These are phyloP conservation scores for Tachyglossus aculeatus DNA, from an alignment of 2,797 vertebrate genomes.

Conservation along the genomic window DNA sequence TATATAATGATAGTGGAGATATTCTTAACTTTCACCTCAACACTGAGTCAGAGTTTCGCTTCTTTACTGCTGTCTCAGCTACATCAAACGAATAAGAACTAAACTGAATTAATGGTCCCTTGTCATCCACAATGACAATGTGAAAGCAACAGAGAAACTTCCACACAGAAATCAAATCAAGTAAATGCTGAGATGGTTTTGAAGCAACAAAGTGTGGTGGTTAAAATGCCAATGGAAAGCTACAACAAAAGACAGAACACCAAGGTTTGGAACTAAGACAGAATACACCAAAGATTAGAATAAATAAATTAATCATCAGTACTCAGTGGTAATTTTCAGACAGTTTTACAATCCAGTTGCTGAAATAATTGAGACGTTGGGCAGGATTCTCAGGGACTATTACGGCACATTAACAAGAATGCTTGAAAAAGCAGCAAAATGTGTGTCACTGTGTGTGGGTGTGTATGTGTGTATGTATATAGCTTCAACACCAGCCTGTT, in stretches of 20 bases:
- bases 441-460: too few species aligned
- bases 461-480: too few species aligned
- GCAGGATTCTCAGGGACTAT: background rate
- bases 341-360: background rate
- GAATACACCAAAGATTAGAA: background rate
- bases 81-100: background rate
- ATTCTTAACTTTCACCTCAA: too few species aligned
- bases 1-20: too few species aligned
- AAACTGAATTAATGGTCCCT: constrained; percentile 14
- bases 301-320: constrained; percentile 26
- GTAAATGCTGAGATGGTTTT: background rate
- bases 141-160: constrained; percentile 50
- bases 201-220: constrained; percentile 24
- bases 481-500: background rate
- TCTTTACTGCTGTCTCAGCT: too few species aligned
- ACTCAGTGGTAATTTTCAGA: background rate
- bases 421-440: background rate
- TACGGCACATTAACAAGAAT: background rate
- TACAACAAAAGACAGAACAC: constrained; percentile 21
- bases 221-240: constrained; percentile 42
- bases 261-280: background rate
- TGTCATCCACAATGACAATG: constrained; percentile 29
- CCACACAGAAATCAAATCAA: constrained; percentile 10
- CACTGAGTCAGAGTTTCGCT: too few species aligned
- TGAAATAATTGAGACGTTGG: background rate